Percentiles rank a stretch among this genome's conserved stretches.
phyloP scores from a whole-genome alignment of 2,888 invertebrate genomes.

The Ormyrus rosae region DNA sequence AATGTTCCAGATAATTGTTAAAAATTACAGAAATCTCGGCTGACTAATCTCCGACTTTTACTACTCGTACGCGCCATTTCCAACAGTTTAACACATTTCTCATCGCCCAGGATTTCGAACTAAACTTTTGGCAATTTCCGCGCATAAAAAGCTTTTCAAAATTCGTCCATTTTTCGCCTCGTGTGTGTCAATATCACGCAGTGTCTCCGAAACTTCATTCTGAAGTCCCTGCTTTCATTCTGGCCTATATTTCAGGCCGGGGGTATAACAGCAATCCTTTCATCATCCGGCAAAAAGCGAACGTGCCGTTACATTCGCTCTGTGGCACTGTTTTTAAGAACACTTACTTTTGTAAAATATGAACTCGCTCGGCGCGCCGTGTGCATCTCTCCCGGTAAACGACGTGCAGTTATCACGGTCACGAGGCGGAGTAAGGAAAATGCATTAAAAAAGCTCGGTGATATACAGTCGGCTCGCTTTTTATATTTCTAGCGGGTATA shows the following conservation, averaged over 20 bases:
- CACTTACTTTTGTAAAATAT: slow-evolving; percentile 36
- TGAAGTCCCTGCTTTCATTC: slow-evolving; percentile 20
- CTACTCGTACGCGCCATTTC: no score
- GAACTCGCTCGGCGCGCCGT: neutral
- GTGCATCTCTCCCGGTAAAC: neutral
- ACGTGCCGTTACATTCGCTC: slow-evolving; percentile 26
- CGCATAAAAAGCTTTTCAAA: neutral
- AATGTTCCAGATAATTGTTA: no score
- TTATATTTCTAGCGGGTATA: no score
- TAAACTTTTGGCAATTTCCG: no score
- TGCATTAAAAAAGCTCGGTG: no score
- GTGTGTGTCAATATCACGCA: neutral
- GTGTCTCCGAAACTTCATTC: slow-evolving; percentile 25
- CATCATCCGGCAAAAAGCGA: slow-evolving; percentile 29
- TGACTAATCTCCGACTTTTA: no score
- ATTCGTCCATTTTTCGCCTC: neutral
- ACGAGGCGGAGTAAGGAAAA: neutral
- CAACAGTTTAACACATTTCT: no score
- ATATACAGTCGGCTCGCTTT: no score
- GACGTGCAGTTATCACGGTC: neutral
- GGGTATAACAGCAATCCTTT: slow-evolving; percentile 22
- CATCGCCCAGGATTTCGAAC: no score
- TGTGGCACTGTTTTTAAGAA: slow-evolving; percentile 31
- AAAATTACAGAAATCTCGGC: no score
- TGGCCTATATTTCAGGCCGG: slow-evolving; percentile 34